phyloP scores from a whole-genome alignment of 2,888 invertebrate species.

The Tillus elongatus region DNA sequence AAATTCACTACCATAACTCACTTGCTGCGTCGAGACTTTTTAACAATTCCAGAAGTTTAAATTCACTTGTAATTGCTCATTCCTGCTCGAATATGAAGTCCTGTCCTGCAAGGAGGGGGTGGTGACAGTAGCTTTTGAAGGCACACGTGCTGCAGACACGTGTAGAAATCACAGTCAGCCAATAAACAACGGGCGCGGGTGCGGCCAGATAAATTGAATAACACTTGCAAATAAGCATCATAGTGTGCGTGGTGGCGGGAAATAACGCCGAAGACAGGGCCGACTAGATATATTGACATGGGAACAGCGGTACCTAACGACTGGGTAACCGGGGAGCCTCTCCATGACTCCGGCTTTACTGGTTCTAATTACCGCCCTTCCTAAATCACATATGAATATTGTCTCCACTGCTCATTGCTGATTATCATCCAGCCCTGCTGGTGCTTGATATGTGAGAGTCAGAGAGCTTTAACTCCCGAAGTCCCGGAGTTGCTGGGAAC shows the following conservation, averaged over 20 bases:
- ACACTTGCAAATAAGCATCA: slow-evolving; percentile 46
- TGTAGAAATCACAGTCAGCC: slow-evolving; percentile 40
- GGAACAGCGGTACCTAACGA: slow-evolving; percentile 38
- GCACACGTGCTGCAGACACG: slow-evolving; percentile 39
- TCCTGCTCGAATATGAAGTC: too few relatives aligned
- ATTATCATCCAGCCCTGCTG: slow-evolving; percentile 29
- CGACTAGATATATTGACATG: slow-evolving; percentile 37
- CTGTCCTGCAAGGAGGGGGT: too few relatives aligned
- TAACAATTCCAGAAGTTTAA: too few relatives aligned
- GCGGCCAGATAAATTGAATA: slow-evolving; percentile 44
- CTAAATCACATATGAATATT: slow-evolving; percentile 40
- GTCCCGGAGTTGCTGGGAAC: too few relatives aligned
- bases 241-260: slow-evolving; percentile 35
- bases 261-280: slow-evolving; percentile 34
- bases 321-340: too few relatives aligned
- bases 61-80: too few relatives aligned
- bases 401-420: too few relatives aligned
- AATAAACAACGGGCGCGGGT: slow-evolving; percentile 41
- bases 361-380: slow-evolving; percentile 37
- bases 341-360: slow-evolving; percentile 29
- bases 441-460: slow-evolving; percentile 32
- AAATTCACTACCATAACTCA: too few relatives aligned
- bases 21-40: too few relatives aligned
- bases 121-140: too few relatives aligned
- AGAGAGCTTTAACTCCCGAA: too few relatives aligned